phyloP scores from a whole-genome alignment of 64 coral and sea anemone species.

The Actinia tenebrosa region DNA sequence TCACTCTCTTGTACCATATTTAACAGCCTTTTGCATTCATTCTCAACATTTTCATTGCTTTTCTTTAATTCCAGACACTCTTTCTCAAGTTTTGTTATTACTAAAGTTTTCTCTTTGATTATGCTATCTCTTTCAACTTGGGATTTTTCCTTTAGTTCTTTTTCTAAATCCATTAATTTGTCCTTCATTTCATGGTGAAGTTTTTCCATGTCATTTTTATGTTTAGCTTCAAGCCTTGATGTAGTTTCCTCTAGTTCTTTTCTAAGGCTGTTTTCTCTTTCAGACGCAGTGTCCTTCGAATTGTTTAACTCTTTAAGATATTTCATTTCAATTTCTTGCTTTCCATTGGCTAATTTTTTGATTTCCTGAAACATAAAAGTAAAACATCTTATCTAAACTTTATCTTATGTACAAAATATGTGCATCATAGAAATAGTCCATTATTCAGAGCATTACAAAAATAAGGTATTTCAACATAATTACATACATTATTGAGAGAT shows the following conservation, averaged over 20 bases:
- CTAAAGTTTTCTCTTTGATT: constrained; percentile 53
- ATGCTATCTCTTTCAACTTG: constrained; percentile 61
- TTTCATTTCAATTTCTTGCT: constrained; percentile 73
- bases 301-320: constrained; percentile 63
- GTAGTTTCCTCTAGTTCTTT: constrained; percentile 58
- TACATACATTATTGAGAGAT: constrained; percentile 26
- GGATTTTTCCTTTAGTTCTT: constrained; percentile 35
- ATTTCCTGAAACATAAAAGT: constrained; percentile 42
- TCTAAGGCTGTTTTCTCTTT: constrained; percentile 59
- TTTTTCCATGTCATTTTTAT: constrained; percentile 27
- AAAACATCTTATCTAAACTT: background rate
- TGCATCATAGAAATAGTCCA: too few relatives aligned
- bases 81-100: constrained; percentile 60
- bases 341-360: constrained; percentile 60
- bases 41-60: constrained; percentile 45
- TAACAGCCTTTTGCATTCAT: constrained; percentile 63
- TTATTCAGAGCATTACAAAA: too few relatives aligned
- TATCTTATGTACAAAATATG: too few relatives aligned
- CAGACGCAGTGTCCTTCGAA: constrained; percentile 59
- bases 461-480: background rate
- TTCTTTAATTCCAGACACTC: constrained; percentile 69
- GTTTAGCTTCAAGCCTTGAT: constrained; percentile 38
- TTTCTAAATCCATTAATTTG: constrained; percentile 31
- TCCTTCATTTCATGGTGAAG: constrained; percentile 51
- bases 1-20: constrained; percentile 75